phyloP scores from a whole-genome alignment of 2,888 invertebrate species.

The Nesidiocoris tenuis region DNA sequence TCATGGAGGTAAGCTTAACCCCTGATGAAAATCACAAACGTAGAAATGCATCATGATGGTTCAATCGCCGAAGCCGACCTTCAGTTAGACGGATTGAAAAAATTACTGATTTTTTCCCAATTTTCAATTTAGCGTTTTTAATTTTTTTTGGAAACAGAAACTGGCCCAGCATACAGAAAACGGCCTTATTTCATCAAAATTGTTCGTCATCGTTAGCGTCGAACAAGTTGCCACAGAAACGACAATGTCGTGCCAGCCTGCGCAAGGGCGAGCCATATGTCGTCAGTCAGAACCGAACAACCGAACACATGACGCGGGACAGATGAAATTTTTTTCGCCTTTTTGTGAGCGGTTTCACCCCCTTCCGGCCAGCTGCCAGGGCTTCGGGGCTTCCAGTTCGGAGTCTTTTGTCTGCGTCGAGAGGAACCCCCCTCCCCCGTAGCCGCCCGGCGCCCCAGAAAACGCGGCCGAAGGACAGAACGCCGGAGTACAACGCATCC shows the following conservation, averaged over 20 bases:
- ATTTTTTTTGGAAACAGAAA: no score
- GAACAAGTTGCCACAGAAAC: background rate
- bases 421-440: background rate
- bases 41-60: no score
- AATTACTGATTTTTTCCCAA: no score
- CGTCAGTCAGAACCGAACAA: background rate
- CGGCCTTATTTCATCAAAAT: no score
- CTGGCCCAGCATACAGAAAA: no score
- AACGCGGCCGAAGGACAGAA: background rate
- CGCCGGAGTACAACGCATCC: background rate
- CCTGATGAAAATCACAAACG: no score
- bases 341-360: background rate
- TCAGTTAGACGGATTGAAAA: no score
- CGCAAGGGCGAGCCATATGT: background rate
- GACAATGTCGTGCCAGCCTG: background rate
- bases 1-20: no score
- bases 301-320: background rate
- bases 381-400: background rate
- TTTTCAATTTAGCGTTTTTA: no score
- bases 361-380: background rate
- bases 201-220: no score
- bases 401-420: background rate
- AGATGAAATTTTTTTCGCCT: background rate
- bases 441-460: background rate
- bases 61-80: no score